phyloP scores from a whole-genome alignment of 2,797 vertebrate species.

The Enteromius treurensis region DNA sequence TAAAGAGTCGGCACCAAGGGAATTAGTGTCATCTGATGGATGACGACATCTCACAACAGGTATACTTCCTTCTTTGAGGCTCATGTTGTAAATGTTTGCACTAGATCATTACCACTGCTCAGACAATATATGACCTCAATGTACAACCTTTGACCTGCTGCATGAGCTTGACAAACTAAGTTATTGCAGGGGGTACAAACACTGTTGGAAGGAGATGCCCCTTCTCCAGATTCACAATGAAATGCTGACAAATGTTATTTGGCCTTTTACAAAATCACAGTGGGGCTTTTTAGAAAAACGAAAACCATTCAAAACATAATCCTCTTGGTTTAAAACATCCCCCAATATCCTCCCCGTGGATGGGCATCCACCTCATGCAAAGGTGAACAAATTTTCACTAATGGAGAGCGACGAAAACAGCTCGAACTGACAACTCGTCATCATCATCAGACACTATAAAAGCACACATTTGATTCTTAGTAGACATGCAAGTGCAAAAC shows the following conservation, averaged over 20 bases:
- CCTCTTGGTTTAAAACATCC: background rate
- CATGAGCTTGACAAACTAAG: background rate
- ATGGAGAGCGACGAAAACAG: background rate
- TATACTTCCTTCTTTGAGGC: background rate
- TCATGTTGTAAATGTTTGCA: constrained; percentile 24
- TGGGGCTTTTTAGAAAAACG: background rate
- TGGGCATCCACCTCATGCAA: constrained; percentile 1
- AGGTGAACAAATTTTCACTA: background rate
- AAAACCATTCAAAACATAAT: constrained; percentile 41
- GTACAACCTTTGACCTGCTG: constrained; percentile 15
- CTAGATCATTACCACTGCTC: background rate
- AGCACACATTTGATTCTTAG: background rate
- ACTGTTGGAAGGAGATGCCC: background rate
- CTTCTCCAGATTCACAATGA: constrained; percentile 1
- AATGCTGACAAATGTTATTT: constrained; percentile 26
- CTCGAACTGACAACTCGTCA: background rate
- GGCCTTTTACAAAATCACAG: constrained; percentile 15
- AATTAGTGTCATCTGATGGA: background rate
- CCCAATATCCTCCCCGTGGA: background rate
- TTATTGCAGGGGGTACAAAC: background rate
- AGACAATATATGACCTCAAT: background rate
- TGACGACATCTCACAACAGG: constrained; percentile 21
- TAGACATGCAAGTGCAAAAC: background rate
- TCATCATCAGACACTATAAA: constrained; percentile 45
- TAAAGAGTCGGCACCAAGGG: background rate